Evolutionary conservation across 2,797 vertebrate species (phyloP).

Genomic region (Microchirus variegatus): DNA sequence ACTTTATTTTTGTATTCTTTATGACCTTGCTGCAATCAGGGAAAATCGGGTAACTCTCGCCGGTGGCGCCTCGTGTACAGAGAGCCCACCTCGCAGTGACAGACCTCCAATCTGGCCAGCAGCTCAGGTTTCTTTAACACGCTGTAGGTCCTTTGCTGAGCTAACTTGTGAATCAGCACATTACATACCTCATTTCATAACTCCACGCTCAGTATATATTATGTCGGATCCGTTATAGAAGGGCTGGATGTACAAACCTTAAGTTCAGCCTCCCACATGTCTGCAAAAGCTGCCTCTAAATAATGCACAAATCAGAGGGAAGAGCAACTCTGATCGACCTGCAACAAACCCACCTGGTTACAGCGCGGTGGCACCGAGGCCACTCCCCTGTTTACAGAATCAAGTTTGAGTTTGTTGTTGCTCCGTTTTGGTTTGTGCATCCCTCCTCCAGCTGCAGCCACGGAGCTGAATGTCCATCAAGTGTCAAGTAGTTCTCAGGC

Average conservation of each 20-base stretch:
- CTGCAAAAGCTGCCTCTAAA: not conserved
- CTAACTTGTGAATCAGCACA: constrained; percentile 61
- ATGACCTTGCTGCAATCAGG: constrained; percentile 75
- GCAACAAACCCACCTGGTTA: constrained; percentile 5
- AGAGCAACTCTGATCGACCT: constrained; percentile 12
- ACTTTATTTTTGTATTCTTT: constrained; percentile 80
- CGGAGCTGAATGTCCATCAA: constrained; percentile 25
- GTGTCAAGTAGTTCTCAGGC: constrained; percentile 46
- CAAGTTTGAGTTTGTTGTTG: constrained; percentile 16
- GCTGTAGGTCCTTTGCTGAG: constrained; percentile 45
- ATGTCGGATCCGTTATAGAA: constrained; percentile 2
- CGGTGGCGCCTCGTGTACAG: constrained; percentile 52
- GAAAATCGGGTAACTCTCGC: constrained; percentile 65
- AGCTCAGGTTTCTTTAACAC: constrained; percentile 46
- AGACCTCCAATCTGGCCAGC: constrained; percentile 35
- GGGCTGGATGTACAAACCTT: constrained; percentile 16
- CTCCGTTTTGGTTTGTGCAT: constrained; percentile 24
- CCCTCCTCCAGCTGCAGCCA: constrained; percentile 31
- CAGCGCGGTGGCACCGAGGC: constrained; percentile 22
- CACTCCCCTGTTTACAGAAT: constrained; percentile 19
- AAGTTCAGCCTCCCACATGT: constrained; percentile 24
- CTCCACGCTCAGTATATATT: constrained; percentile 34
- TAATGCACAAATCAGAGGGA: constrained; percentile 21
- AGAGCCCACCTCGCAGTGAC: constrained; percentile 47
- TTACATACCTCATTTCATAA: constrained; percentile 51